Conservation (phyloP, 2,888 invertebrate species). For the Oscheius sp. region DNA sequence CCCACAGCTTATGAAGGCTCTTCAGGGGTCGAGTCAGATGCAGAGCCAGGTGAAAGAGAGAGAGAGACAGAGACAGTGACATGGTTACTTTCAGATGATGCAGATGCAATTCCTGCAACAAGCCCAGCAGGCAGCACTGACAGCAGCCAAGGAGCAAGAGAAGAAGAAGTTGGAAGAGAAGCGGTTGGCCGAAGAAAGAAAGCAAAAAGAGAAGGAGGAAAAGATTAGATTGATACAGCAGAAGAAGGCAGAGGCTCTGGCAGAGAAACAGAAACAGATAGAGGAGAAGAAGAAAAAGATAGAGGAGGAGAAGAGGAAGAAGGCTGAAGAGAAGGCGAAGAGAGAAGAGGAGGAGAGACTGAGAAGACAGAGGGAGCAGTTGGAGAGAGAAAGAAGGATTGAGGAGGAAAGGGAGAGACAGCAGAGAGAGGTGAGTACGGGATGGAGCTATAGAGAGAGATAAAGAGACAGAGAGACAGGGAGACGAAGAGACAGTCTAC, state of each 20-base stretch:
- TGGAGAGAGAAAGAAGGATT: constrained; percentile 15
- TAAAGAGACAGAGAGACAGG: neutral
- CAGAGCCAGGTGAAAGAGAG: neutral
- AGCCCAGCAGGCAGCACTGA: neutral
- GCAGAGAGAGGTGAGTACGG: constrained; percentile 13
- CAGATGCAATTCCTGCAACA: constrained; percentile 19
- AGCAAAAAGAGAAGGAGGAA: constrained; percentile 31
- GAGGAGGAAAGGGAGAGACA: constrained; percentile 29
- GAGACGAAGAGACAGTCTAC: neutral
- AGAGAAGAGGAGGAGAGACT: constrained; percentile 28
- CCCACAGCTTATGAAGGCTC: neutral
- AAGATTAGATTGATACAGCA: constrained; percentile 6
- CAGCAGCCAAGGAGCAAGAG: constrained; percentile 7
- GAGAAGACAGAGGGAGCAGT: constrained; percentile 15
- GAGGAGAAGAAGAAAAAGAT: constrained; percentile 32
- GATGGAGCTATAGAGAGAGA: neutral
- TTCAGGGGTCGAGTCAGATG: neutral
- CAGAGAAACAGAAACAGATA: constrained; percentile 18
- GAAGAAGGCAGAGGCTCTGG: constrained; percentile 9
- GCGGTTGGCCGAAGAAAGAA: constrained; percentile 13
- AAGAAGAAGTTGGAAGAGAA: constrained; percentile 20
- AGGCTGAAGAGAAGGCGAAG: constrained; percentile 31
- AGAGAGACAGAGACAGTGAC: neutral
- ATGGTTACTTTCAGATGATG: neutral
- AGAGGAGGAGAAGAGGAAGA: constrained; percentile 31